These are phyloP conservation scores for Plectropomus leopardus DNA, from an alignment of 2,113 vertebrate species.

Conservation along the genomic window DNA sequence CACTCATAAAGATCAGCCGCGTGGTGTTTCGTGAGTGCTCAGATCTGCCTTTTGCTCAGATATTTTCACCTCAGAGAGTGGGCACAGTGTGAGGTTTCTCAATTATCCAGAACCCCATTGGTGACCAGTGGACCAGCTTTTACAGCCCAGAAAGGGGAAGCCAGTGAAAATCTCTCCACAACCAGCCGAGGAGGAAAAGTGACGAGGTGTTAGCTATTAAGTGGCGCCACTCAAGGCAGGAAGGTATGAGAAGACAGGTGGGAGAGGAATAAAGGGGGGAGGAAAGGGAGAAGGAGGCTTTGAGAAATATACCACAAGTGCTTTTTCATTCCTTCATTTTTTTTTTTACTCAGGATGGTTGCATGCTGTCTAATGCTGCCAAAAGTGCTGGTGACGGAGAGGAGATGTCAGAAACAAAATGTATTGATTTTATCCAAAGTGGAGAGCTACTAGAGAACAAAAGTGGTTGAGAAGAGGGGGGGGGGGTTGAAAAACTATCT, in stretches of 20 bases:
- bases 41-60: slow-evolving; percentile 58
- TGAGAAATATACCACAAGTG: slow-evolving; percentile 30
- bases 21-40: slow-evolving; percentile 47
- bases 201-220: slow-evolving; percentile 35
- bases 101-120: slow-evolving; percentile 63
- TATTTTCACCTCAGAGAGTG: slow-evolving; percentile 63
- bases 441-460: slow-evolving; percentile 31
- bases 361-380: slow-evolving; percentile 24
- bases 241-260: slow-evolving; percentile 56
- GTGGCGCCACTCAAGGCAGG: slow-evolving; percentile 48
- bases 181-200: slow-evolving; percentile 28
- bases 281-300: slow-evolving; percentile 24
- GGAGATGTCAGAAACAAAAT: slow-evolving; percentile 31
- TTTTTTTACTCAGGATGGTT: background rate
- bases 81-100: slow-evolving; percentile 64
- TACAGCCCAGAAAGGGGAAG: slow-evolving; percentile 30
- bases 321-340: slow-evolving; percentile 37
- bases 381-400: slow-evolving; percentile 30
- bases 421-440: slow-evolving; percentile 48
- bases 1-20: slow-evolving; percentile 48
- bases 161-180: slow-evolving; percentile 43
- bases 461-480: slow-evolving; percentile 7
- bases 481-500: slow-evolving; percentile 28
- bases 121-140: slow-evolving; percentile 40
- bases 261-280: slow-evolving; percentile 41